Base-by-base conservation (phyloP, 2,797 vertebrate genomes). In the Semaprochilodus insignis region DNA sequence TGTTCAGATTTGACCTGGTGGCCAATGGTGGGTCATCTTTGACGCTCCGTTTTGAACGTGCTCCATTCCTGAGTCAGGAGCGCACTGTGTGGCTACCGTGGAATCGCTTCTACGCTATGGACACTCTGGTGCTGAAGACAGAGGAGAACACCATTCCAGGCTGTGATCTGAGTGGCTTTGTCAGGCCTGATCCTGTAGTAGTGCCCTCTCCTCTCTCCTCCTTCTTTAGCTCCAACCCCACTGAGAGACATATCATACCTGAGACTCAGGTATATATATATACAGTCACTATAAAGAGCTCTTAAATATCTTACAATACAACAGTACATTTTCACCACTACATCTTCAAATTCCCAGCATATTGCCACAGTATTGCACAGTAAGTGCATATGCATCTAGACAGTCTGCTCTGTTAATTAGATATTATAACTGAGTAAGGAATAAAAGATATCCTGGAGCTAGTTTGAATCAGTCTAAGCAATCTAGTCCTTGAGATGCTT, bases 101-200 rank as follows among this genome's bases (percentile, higher is more conserved):
- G 96, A 97, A 96, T 54, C 95, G 92, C 71, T 97, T 97, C 86
- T 96, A 96, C 0, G 95, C 95, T 83, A 96, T 97, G 96, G 96
- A 97, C 90, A 97, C 96, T 0, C 90, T 97, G 59, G 94, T 95
- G 85, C 93, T 97, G 94, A 96, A 96, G 91, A 96, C 95, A 0
- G 96, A 97, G 86, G 96, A 97, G 89, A 97, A 96, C 89, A 94
- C 93, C 84, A 95, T 95, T 86, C 94, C 95, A 71, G 95, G 94
- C 89, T 97, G 96, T 69, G 96, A 97, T 86, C 93, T 97, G 74
- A 97, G 96, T 23, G 96, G 96, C 25, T 97, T 96, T 82, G 92
- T 95, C 75, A 93, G 95, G 27, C 96, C 96, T 0, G 96, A 96
- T 71, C 96, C 96, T 0, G 85, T 96, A 80, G 95, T 96, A 59